These are phyloP conservation scores for Phaedon cochleariae DNA, from an alignment of 2,888 invertebrate genomes.

Conservation along the genomic window DNA sequence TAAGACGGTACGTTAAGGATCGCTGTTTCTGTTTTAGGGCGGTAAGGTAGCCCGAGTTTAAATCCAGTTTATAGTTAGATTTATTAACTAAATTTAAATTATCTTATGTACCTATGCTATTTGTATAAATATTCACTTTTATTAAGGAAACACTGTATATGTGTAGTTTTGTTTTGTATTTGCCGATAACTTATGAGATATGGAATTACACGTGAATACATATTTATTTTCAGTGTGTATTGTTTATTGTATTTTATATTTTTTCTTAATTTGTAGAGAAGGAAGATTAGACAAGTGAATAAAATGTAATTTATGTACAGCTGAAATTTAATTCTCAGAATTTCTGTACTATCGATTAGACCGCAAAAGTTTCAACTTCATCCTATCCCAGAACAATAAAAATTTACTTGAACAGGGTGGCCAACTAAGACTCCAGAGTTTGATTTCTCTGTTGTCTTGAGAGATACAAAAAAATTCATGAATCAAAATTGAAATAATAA, in stretches of 20 bases:
- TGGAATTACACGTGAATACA: constrained; percentile 59
- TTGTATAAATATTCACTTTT: constrained; percentile 63
- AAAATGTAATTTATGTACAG: constrained; percentile 44
- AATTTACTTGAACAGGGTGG: too few species aligned
- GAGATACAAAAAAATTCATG: too few species aligned
- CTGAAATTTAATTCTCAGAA: constrained; percentile 24
- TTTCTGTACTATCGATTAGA: neutral
- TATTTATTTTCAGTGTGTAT: constrained; percentile 50
- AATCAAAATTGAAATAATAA: too few species aligned
- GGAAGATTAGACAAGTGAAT: constrained; percentile 41
- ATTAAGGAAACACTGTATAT: constrained; percentile 62
- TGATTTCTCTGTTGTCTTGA: too few species aligned
- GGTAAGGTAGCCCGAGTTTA: constrained; percentile 32
- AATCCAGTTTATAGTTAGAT: constrained; percentile 42
- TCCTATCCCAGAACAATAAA: too few species aligned
- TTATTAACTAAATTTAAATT: constrained; percentile 57
- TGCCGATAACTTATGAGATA: constrained; percentile 58
- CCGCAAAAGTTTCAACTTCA: too few species aligned
- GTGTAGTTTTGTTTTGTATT: constrained; percentile 64
- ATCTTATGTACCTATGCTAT: constrained; percentile 63
- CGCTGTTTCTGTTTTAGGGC: constrained; percentile 45
- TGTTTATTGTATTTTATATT: constrained; percentile 52
- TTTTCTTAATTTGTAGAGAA: constrained; percentile 42
- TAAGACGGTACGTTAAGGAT: constrained; percentile 61
- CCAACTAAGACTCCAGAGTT: too few species aligned